Conservation (phyloP, 1,140 invertebrate species). For the Brachionus plicatilis region DNA sequence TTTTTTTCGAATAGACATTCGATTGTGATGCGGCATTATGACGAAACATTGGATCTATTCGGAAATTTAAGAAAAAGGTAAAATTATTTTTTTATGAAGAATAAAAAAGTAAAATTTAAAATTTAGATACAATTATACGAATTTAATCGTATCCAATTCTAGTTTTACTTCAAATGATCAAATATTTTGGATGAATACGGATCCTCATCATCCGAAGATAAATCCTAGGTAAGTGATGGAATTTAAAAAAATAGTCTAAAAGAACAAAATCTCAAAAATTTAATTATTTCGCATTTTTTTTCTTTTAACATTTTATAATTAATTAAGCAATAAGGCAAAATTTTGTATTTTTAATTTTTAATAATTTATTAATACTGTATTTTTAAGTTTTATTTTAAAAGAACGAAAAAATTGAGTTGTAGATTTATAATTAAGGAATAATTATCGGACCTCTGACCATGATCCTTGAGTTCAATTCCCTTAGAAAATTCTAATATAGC, state of each 20-base stretch:
- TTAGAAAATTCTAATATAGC: too few species aligned
- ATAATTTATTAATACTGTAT: too few species aligned
- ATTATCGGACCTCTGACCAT: too few species aligned
- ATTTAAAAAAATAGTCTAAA: background rate
- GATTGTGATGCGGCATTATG: conserved; percentile 10
- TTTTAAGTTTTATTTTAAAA: too few species aligned
- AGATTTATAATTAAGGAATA: too few species aligned
- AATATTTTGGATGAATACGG: conserved; percentile 37
- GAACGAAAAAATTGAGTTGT: too few species aligned
- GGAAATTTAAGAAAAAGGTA: conserved; percentile 34
- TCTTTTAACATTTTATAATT: too few species aligned
- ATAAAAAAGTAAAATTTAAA: background rate
- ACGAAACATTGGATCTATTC: background rate
- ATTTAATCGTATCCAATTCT: conserved; percentile 21
- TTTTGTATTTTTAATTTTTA: too few species aligned
- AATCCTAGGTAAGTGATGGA: background rate
- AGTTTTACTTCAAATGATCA: conserved; percentile 31
- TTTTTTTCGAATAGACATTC: conserved; percentile 31
- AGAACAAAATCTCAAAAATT: too few species aligned
- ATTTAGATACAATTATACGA: conserved; percentile 31
- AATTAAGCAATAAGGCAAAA: too few species aligned
- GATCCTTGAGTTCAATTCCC: too few species aligned
- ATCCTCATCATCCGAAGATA: background rate
- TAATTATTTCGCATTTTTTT: too few species aligned
- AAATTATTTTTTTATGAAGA: background rate